Conservation (phyloP, 2,888 invertebrate genomes). For the Tenodera sinensis region DNA sequence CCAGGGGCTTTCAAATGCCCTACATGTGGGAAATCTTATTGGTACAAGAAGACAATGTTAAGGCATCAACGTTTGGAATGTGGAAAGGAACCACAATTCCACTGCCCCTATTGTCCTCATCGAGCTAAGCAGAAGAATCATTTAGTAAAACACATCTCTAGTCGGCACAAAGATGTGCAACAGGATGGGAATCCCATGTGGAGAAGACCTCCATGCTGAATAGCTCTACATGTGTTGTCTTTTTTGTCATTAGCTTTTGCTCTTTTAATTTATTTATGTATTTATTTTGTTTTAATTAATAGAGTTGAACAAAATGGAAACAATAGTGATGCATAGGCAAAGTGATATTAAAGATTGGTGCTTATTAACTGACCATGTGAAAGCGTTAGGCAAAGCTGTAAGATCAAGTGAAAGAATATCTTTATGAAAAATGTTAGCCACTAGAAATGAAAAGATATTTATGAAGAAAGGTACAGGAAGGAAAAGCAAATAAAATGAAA, state of each 20-base stretch:
- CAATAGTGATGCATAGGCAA: not conserved
- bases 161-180: not conserved
- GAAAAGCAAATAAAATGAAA: too few relatives aligned
- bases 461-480: too few relatives aligned
- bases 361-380: not conserved
- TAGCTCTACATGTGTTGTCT: not conserved
- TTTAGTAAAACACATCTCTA: slow-evolving; percentile 27
- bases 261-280: not conserved
- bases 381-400: not conserved
- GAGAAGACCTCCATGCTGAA: not conserved
- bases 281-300: not conserved
- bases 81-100: slow-evolving; percentile 43
- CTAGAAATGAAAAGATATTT: too few relatives aligned
- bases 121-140: slow-evolving; percentile 34
- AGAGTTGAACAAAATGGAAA: not conserved
- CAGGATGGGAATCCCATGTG: not conserved
- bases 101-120: slow-evolving; percentile 44
- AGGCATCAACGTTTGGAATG: slow-evolving; percentile 44
- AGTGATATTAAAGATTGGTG: not conserved
- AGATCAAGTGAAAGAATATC: not conserved
- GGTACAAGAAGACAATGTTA: slow-evolving; percentile 38
- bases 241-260: not conserved
- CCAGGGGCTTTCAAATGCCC: slow-evolving; percentile 14
- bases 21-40: slow-evolving; percentile 37
- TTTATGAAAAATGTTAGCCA: too few relatives aligned